A percentile compares a stretch with the other conserved stretches of the same genome.
Evolutionary conservation across 2,888 invertebrate genomes (phyloP).

Genomic region (Pammene aurita): DNA sequence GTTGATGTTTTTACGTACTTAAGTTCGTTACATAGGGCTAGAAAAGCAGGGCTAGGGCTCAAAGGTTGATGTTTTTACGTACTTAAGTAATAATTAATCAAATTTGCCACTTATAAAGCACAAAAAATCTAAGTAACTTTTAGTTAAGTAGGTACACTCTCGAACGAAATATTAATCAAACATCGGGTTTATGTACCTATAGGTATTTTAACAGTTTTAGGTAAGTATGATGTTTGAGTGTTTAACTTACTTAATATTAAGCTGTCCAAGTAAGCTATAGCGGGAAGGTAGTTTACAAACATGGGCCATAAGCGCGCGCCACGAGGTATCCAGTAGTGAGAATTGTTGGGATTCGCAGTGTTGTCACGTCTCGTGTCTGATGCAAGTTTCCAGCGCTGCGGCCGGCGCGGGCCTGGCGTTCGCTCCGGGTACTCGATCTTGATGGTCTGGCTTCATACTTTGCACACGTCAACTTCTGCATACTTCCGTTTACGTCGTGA

Average conservation of each 20-base stretch:
- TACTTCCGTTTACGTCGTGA: slow-evolving; percentile 4
- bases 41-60: too few species aligned
- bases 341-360: slow-evolving; percentile 28
- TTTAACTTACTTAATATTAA: background rate
- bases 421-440: slow-evolving; percentile 17
- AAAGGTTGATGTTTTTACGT: background rate
- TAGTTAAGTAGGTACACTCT: too few species aligned
- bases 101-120: background rate
- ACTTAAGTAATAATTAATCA: background rate
- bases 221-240: too few species aligned
- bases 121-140: too few species aligned
- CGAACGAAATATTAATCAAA: too few species aligned
- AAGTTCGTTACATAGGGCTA: background rate
- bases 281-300: slow-evolving; percentile 30
- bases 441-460: slow-evolving; percentile 26
- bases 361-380: slow-evolving; percentile 24
- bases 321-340: slow-evolving; percentile 18
- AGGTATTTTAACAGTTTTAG: too few species aligned
- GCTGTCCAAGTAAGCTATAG: slow-evolving; percentile 4
- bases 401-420: slow-evolving; percentile 20
- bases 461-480: slow-evolving; percentile 23
- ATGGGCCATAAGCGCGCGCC: slow-evolving; percentile 24
- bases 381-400: slow-evolving; percentile 21
- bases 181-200: too few species aligned
- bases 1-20: background rate